A percentile compares a stretch with the other conserved stretches of the same genome.
These are phyloP conservation scores for Rhagophthalmus giganteus DNA, from an alignment of 2,888 invertebrate species.

Conservation along the genomic window DNA sequence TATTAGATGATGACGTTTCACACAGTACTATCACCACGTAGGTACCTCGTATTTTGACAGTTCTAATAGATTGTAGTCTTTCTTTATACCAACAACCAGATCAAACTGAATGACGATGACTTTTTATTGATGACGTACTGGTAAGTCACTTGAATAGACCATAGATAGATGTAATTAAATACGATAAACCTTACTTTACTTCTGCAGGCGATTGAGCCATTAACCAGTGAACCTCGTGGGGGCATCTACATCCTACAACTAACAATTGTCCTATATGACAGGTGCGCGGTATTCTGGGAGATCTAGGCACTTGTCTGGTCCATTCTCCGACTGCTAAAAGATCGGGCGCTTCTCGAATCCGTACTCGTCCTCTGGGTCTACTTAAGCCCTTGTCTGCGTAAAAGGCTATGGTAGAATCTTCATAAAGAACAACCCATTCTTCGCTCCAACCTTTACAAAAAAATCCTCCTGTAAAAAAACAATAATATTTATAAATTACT, in stretches of 20 bases:
- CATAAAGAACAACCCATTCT: constrained; percentile 82
- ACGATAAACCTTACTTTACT: constrained; percentile 68
- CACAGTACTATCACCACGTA: too few species aligned
- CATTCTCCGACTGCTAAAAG: constrained; percentile 80
- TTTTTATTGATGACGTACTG: too few species aligned
- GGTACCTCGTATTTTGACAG: too few species aligned
- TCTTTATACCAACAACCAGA: too few species aligned
- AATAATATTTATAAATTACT: too few species aligned
- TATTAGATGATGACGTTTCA: too few species aligned
- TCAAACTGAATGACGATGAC: too few species aligned
- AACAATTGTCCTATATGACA: constrained; percentile 73
- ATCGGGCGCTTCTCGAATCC: constrained; percentile 79
- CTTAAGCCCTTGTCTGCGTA: constrained; percentile 67
- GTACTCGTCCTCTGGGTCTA: constrained; percentile 56
- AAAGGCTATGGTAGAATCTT: constrained; percentile 87
- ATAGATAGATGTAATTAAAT: too few species aligned
- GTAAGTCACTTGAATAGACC: too few species aligned
- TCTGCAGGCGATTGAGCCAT: constrained; percentile 76
- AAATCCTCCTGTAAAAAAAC: constrained; percentile 67
- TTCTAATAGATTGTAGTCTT: too few species aligned
- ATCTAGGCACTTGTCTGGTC: constrained; percentile 75
- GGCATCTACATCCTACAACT: constrained; percentile 70
- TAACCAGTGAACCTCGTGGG: constrained; percentile 79
- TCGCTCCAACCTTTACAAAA: constrained; percentile 82
- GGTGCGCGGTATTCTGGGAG: constrained; percentile 71